Conservation (phyloP, 2,797 vertebrate genomes). For the Hypotaenidia okinawae region DNA sequence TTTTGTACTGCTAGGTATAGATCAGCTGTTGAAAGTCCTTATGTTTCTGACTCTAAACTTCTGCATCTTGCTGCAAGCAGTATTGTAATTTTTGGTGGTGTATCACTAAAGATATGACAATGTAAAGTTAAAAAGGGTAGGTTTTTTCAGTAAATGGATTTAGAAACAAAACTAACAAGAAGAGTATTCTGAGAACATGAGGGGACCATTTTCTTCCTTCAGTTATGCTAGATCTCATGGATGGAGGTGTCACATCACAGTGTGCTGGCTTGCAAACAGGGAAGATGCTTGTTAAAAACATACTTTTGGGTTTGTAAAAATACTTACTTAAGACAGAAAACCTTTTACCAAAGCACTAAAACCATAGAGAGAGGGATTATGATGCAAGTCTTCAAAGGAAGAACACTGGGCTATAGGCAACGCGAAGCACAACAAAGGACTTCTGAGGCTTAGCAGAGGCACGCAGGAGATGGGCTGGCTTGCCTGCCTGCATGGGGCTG, state of each 20-base stretch:
- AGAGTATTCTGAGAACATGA: background rate
- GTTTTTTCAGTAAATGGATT: background rate
- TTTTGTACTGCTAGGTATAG: background rate
- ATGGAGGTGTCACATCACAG: background rate
- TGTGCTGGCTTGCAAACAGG: background rate
- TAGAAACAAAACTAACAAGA: background rate
- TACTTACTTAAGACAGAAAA: slow-evolving; percentile 30
- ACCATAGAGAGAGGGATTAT: background rate
- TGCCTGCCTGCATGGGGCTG: slow-evolving; percentile 3
- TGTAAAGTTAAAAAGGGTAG: background rate
- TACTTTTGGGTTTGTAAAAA: background rate
- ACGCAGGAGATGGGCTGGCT: slow-evolving; percentile 37
- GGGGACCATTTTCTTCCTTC: background rate
- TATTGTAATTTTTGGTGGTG: slow-evolving; percentile 7
- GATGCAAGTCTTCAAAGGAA: slow-evolving; percentile 55
- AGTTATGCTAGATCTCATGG: background rate
- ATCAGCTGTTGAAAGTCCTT: background rate
- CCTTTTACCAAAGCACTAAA: slow-evolving; percentile 4
- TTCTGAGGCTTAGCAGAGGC: slow-evolving; percentile 47
- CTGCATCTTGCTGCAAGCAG: background rate
- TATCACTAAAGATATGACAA: slow-evolving; percentile 1
- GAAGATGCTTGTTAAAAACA: slow-evolving; percentile 29
- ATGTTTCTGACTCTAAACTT: background rate
- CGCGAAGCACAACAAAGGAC: slow-evolving; percentile 60
- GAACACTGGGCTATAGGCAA: slow-evolving; percentile 12